Evolutionary conservation across 2,888 invertebrate species (phyloP).

Genomic region (Isoperla grammatica): DNA sequence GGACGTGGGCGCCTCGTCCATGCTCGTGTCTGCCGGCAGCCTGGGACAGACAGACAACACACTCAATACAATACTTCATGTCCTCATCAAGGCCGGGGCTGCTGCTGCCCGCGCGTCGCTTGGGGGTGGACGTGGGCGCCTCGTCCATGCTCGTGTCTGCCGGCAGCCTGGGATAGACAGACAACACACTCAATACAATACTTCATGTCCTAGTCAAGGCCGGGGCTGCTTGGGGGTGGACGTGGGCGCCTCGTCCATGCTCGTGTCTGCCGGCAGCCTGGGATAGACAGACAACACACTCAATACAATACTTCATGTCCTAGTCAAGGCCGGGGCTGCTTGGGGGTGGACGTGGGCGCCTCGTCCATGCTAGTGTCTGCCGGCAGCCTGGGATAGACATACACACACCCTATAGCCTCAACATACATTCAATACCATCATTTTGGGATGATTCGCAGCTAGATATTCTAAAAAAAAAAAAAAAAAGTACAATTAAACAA

Average conservation of each 20-base stretch:
- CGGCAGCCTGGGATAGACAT: too few species aligned
- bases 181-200: neutral
- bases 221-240: conserved; percentile 35
- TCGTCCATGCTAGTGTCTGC: conserved; percentile 38
- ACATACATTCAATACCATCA: too few species aligned
- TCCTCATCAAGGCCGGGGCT: conserved; percentile 40
- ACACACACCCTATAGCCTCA: too few species aligned
- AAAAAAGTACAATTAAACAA: too few species aligned
- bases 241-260: conserved; percentile 36
- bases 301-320: conserved; percentile 41
- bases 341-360: conserved; percentile 32
- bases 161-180: conserved; percentile 8
- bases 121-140: conserved; percentile 36
- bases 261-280: conserved; percentile 35
- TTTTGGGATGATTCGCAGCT: too few species aligned
- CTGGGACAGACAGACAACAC: neutral
- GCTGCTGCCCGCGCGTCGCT: conserved; percentile 30
- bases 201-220: conserved; percentile 43
- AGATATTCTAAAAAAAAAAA: too few species aligned
- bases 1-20: conserved; percentile 35
- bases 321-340: conserved; percentile 38
- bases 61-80: conserved; percentile 38
- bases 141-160: conserved; percentile 38
- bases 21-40: conserved; percentile 37
- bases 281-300: neutral